Conservation (phyloP, 2,113 vertebrate species). For the Catharus bicknelli region DNA sequence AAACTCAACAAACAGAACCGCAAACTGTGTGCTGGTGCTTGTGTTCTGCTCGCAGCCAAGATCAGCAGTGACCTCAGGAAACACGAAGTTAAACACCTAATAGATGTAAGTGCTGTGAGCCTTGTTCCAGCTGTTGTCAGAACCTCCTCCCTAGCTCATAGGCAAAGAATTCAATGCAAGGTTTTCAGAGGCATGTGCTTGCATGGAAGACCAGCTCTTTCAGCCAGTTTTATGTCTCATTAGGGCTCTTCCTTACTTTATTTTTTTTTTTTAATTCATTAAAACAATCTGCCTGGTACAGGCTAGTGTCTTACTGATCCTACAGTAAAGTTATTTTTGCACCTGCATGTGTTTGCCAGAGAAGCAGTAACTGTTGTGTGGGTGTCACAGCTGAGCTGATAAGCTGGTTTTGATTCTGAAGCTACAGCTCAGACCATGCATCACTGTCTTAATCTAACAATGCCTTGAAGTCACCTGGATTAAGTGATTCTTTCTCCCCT, state of each 20-base stretch:
- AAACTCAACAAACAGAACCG: conserved; percentile 97
- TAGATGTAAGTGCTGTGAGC: conserved; percentile 84
- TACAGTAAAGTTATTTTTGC: conserved; percentile 13
- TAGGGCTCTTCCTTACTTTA: neutral
- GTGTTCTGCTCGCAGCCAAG: conserved; percentile 93
- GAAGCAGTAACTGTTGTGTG: neutral
- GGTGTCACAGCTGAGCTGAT: conserved; percentile 20
- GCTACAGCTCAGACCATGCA: neutral
- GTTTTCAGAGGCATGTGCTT: neutral
- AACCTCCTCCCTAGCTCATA: neutral
- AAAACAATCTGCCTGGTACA: neutral
- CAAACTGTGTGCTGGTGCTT: conserved; percentile 93
- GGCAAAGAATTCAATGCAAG: neutral
- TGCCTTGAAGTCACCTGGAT: neutral
- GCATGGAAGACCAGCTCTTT: neutral
- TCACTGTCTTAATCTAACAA: neutral
- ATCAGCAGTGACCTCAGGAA: conserved; percentile 97
- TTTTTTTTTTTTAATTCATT: neutral
- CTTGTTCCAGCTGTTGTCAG: neutral
- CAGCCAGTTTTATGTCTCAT: neutral
- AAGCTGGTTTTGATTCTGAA: neutral
- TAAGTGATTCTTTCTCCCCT: neutral
- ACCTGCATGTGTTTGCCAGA: neutral
- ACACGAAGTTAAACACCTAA: conserved; percentile 92
- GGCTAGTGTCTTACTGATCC: neutral